Percentiles rank a stretch among this genome's conserved stretches.
phyloP scores from a whole-genome alignment of 1,140 invertebrate species.

The Lycorma delicatula region DNA sequence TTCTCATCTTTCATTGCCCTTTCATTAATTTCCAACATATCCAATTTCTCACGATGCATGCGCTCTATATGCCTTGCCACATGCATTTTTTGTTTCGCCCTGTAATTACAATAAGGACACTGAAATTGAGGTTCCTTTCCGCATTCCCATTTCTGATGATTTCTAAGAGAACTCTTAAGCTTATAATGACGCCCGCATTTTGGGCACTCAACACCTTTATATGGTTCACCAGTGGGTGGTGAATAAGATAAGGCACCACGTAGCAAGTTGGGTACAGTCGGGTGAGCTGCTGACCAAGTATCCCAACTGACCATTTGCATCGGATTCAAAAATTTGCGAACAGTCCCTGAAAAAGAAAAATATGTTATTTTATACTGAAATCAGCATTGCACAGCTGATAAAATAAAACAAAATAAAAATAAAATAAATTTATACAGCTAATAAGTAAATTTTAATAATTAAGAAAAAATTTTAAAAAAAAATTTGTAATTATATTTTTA shows the following conservation, averaged over 20 bases:
- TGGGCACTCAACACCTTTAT: slow-evolving; percentile 50
- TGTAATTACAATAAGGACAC: slow-evolving; percentile 71
- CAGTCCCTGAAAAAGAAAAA: too few relatives aligned
- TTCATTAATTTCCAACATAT: slow-evolving; percentile 22
- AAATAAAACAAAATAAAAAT: too few relatives aligned
- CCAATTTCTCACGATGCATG: slow-evolving; percentile 62
- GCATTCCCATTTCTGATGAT: slow-evolving; percentile 83
- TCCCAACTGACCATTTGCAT: slow-evolving; percentile 24
- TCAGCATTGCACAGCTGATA: too few relatives aligned
- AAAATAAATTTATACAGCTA: too few relatives aligned
- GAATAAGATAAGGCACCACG: slow-evolving; percentile 10
- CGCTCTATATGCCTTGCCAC: slow-evolving; percentile 66
- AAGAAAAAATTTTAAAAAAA: too few relatives aligned
- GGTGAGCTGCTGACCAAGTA: slow-evolving; percentile 24
- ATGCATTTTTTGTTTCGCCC: slow-evolving; percentile 77
- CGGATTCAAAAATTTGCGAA: not conserved
- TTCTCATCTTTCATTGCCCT: slow-evolving; percentile 7
- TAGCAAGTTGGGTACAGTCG: slow-evolving; percentile 15
- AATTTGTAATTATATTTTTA: too few relatives aligned
- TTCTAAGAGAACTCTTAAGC: slow-evolving; percentile 70
- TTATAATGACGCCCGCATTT: slow-evolving; percentile 75
- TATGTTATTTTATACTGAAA: too few relatives aligned
- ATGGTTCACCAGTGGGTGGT: slow-evolving; percentile 1
- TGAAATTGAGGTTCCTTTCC: slow-evolving; percentile 75
- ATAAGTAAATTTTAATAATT: too few relatives aligned